Evolutionary conservation across 2,888 invertebrate species (phyloP).

Genomic region (Cryptocheilus praepositus): DNA sequence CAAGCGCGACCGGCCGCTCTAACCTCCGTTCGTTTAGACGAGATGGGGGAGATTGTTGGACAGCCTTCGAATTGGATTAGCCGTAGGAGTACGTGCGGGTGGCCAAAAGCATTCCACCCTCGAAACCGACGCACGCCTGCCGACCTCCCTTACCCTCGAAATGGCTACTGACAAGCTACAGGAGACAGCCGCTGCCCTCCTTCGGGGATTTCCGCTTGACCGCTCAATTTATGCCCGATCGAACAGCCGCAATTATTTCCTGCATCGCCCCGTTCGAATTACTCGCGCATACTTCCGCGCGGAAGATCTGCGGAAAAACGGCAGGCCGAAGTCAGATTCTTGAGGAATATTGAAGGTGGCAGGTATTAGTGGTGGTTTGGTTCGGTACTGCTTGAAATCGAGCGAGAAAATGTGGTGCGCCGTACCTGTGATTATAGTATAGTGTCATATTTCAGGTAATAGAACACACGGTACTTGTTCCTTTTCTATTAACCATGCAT

Average conservation of each 20-base stretch:
- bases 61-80: slow-evolving; percentile 61
- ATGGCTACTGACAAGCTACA: slow-evolving; percentile 43
- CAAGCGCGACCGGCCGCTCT: slow-evolving; percentile 29
- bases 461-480: too few species aligned
- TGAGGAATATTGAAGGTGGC: too few species aligned
- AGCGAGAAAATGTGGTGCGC: too few species aligned
- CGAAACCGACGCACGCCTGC: background rate
- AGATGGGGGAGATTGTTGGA: slow-evolving; percentile 51
- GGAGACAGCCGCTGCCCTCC: slow-evolving; percentile 24
- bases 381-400: too few species aligned
- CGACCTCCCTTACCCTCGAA: slow-evolving; percentile 6
- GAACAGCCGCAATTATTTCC: slow-evolving; percentile 27
- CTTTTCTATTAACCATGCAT: too few species aligned
- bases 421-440: too few species aligned
- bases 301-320: background rate
- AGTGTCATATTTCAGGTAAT: too few species aligned
- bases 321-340: background rate
- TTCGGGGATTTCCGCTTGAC: slow-evolving; percentile 25
- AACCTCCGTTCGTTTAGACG: slow-evolving; percentile 54
- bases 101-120: slow-evolving; percentile 31
- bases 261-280: too few species aligned
- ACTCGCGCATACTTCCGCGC: too few species aligned
- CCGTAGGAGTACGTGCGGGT: slow-evolving; percentile 34
- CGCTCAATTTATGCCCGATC: slow-evolving; percentile 43
- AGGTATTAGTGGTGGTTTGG: too few species aligned